Evolutionary conservation across 2,797 vertebrate species (phyloP).

Genomic region (Oreochromis mossambicus): DNA sequence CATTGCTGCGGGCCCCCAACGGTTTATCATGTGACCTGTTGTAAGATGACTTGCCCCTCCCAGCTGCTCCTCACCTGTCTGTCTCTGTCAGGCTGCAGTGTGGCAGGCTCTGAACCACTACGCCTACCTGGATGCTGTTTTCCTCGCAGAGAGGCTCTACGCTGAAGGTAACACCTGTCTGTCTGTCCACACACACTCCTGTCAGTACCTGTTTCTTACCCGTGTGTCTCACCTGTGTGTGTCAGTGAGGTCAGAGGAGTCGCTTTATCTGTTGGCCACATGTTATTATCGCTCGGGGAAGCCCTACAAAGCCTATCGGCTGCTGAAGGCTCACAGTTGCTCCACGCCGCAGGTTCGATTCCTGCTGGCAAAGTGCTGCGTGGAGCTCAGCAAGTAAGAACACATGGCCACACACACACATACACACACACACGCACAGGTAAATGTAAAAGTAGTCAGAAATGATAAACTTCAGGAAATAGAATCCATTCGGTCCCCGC

Average conservation of each 20-base stretch:
- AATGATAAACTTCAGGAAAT: neutral
- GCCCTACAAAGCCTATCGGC: slow-evolving; percentile 94
- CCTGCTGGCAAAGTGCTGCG: slow-evolving; percentile 96
- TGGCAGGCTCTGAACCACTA: slow-evolving; percentile 99
- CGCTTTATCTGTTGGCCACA: slow-evolving; percentile 92
- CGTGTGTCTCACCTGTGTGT: neutral
- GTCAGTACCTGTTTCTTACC: neutral
- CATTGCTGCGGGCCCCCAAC: neutral
- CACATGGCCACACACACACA: neutral
- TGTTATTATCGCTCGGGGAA: slow-evolving; percentile 99
- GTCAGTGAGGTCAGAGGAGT: slow-evolving; percentile 88
- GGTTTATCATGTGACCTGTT: neutral
- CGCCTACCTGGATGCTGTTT: slow-evolving; percentile 94
- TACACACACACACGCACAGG: neutral
- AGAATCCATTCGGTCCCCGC: neutral
- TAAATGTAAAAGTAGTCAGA: neutral
- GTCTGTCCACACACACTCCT: neutral
- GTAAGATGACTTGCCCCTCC: neutral
- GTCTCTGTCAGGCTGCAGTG: slow-evolving; percentile 88
- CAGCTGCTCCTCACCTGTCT: neutral
- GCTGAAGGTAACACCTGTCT: slow-evolving; percentile 85
- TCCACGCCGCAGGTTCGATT: slow-evolving; percentile 95
- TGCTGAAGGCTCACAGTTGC: slow-evolving; percentile 96
- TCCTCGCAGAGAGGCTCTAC: slow-evolving; percentile 94
- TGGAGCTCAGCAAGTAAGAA: slow-evolving; percentile 95